Evolutionary conservation across 2,797 vertebrate species (phyloP), one percentile per base, ranked within the genome.

Genomic region (Eupleurogrammus muticus): DNA sequence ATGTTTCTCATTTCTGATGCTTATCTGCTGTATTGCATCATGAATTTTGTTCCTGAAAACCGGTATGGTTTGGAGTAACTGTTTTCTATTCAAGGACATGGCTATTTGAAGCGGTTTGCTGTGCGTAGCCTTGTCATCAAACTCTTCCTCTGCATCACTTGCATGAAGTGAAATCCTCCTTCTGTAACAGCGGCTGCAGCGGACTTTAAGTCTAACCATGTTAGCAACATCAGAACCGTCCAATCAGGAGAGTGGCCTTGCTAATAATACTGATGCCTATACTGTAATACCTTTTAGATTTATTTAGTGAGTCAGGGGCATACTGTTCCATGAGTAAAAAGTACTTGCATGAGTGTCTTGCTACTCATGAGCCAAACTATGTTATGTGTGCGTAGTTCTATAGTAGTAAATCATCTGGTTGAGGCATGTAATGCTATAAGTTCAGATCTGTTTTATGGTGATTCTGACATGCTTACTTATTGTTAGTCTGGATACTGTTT

Each of bases 181-280:
- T 40, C 58, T 69, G 28, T 58, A 68, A 66, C 36, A 59, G 24
- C 24, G 20, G 58, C 20, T 53, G 56, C 48, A 35, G 32, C 2
- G 12, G 14, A 40, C 16, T 42, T 68, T 51, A 40, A 32, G 34
- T 49, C 5, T 9, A 67, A 57, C 19, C 53, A 49, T 57, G 32
- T 36, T 23, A 38, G 19, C 32, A 66, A 36, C 16, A 2, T 40
- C 38, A 13, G 36, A 13, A 14, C 10, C 36, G 4, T 42, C 48
- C 10, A 48, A 49, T 24, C 9, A 57, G 44, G 42, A 57, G 56
- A 67, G 44, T 38, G 32, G 53, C 42, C 16, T 64, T 64, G 48
- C 32, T 64, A 24, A 52, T 64, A 24, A 52, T 42, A 65, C 53
- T 57, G 16, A 57, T 19, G n/a, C n/a, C n/a, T n/a, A n/a, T n/a